Base-by-base conservation (phyloP, 2,797 vertebrate species). In the Petrocephalus sullivani region DNA sequence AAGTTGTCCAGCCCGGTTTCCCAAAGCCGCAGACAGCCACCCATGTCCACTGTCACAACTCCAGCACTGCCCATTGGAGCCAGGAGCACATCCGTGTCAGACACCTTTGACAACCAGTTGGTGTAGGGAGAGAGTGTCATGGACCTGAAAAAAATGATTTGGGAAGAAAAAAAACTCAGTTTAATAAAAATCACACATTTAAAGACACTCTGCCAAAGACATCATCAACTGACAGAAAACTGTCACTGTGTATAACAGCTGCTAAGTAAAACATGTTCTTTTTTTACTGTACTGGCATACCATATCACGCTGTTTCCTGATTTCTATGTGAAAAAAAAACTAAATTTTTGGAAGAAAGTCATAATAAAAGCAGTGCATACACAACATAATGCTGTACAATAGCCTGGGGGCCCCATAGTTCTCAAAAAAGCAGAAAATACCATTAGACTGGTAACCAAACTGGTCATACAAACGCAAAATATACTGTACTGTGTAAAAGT, bases 41-140 rank as follows among this genome's bases (percentile, higher is more conserved):
- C 98, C 97, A 97, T 96, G 71, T 99, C 98, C 87, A 99, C 98
- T 0, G 95, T 98, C 87, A 97, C 97, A 85, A 98, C 94, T 0
- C 97, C 96, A 2, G 92, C 95, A 60, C 94, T 94, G 53, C 96
- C 96, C 41, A 98, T 92, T 0, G 96, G 90, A 0, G 97, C 96
- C 4, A 98, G 87, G 0, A 99, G 91, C 1, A 96, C 96, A 10
- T 98, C 97, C 0, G 96, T 95, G 33, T 99, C 97, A 0, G 98
- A 98, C 90, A 99, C 95, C 89, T 96, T 96, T 0, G 98, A 97
- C 0, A 99, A 82, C 98, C 98, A 99, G 1, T 93, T 95, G 49
- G 97, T 97, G 88, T 99, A 99, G 0, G 98, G 98, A 0, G 98
- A 98, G 82, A 97, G 93, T 0, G 93, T 95, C 0, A 88, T 90